These are phyloP conservation scores for Acrossocheilus fasciatus DNA, from an alignment of 2,797 vertebrate genomes.

Conservation along the genomic window DNA sequence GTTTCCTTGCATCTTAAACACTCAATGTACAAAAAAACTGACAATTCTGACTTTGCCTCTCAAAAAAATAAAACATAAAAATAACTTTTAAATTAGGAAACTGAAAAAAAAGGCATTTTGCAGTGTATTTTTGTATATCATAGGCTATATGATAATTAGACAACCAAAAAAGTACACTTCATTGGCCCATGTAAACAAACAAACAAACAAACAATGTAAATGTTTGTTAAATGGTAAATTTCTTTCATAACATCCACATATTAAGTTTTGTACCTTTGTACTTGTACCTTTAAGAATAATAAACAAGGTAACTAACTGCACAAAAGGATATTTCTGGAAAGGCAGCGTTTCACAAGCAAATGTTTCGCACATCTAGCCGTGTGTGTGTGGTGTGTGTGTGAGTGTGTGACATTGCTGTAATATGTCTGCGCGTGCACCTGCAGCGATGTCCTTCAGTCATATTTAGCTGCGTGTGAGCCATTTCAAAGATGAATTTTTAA, in stretches of 20 bases:
- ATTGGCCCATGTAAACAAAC: not conserved
- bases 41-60: not conserved
- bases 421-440: slow-evolving; percentile 60
- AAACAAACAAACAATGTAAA: not conserved
- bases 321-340: slow-evolving; percentile 10
- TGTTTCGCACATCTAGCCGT: slow-evolving; percentile 6
- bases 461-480: slow-evolving; percentile 45
- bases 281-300: not conserved
- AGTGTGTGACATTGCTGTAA: slow-evolving; percentile 57
- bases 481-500: slow-evolving; percentile 64
- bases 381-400: not conserved
- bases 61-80: not conserved
- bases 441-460: slow-evolving; percentile 46
- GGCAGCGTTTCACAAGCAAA: slow-evolving; percentile 21
- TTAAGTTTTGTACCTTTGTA: not conserved
- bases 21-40: not conserved
- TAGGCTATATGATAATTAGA: not conserved
- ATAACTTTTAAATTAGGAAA: not conserved
- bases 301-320: not conserved
- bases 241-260: not conserved
- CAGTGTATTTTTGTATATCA: not conserved
- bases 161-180: not conserved
- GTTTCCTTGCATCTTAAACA: not conserved
- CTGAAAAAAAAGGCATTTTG: not conserved
- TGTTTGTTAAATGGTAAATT: not conserved